phyloP scores from a whole-genome alignment of 2,113 vertebrate species.

The Columba livia region DNA sequence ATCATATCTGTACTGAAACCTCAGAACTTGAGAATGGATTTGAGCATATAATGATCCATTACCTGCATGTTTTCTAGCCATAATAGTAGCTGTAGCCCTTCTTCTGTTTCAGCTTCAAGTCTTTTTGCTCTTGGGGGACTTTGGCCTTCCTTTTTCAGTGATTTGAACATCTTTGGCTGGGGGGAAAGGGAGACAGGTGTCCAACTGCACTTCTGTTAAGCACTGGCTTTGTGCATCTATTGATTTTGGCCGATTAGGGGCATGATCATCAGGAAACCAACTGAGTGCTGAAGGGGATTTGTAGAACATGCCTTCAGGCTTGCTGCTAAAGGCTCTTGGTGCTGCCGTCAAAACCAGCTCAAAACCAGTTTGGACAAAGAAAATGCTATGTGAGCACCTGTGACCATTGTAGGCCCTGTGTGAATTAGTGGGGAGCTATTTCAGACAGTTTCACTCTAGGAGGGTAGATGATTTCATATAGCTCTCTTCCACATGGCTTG shows the following conservation, averaged over 20 bases:
- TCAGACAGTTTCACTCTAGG: background rate
- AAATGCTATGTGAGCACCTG: background rate
- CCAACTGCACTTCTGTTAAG: background rate
- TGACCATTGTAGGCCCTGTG: background rate
- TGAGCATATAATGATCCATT: background rate
- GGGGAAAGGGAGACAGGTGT: background rate
- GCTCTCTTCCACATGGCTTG: background rate
- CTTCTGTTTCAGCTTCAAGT: background rate
- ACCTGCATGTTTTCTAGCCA: background rate
- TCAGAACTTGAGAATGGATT: background rate
- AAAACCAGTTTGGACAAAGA: background rate
- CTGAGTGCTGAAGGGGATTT: background rate
- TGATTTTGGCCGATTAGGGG: background rate
- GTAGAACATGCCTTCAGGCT: background rate
- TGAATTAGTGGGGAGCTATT: background rate
- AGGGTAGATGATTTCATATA: background rate
- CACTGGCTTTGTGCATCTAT: background rate
- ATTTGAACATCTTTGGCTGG: background rate
- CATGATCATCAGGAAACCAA: background rate
- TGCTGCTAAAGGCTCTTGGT: background rate
- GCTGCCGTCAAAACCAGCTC: background rate
- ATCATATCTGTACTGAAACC: background rate
- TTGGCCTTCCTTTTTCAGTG: background rate
- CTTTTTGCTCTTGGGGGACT: background rate
- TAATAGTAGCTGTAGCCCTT: background rate